Conservation (phyloP, 2,797 vertebrate genomes). For the Iguana delicatissima region DNA sequence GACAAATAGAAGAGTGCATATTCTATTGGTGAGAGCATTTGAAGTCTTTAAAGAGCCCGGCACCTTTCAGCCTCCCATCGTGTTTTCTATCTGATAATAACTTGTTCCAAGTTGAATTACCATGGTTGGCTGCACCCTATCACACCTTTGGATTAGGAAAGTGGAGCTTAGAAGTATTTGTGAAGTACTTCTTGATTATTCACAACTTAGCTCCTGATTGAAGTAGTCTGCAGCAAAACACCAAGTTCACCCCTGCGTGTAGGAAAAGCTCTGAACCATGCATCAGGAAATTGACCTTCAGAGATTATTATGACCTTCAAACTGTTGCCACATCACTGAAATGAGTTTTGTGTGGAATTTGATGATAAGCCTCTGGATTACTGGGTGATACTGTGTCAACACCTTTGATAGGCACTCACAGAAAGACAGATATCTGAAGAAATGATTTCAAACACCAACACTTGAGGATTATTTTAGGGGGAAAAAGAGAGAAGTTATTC, state of each 20-base stretch:
- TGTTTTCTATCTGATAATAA: conserved; percentile 79
- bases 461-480: conserved; percentile 40
- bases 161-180: conserved; percentile 76
- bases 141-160: conserved; percentile 80
- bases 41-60: conserved; percentile 68
- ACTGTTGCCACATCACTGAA: conserved; percentile 64
- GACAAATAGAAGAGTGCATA: conserved; percentile 55
- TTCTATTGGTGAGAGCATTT: conserved; percentile 61
- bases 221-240: conserved; percentile 75
- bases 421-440: conserved; percentile 56
- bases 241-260: conserved; percentile 53
- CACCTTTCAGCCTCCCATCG: conserved; percentile 69
- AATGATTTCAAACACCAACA: conserved; percentile 51
- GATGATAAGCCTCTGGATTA: conserved; percentile 67
- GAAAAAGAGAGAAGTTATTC: conserved; percentile 28
- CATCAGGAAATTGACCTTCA: conserved; percentile 77
- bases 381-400: conserved; percentile 58
- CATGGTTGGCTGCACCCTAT: conserved; percentile 81
- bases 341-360: conserved; percentile 64
- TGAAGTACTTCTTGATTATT: conserved; percentile 82
- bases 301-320: conserved; percentile 79
- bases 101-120: conserved; percentile 80
- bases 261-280: conserved; percentile 75
- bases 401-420: conserved; percentile 59
- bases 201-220: conserved; percentile 79